Base-by-base conservation (phyloP, 2,888 invertebrate genomes). In the Galerucella pusilla region DNA sequence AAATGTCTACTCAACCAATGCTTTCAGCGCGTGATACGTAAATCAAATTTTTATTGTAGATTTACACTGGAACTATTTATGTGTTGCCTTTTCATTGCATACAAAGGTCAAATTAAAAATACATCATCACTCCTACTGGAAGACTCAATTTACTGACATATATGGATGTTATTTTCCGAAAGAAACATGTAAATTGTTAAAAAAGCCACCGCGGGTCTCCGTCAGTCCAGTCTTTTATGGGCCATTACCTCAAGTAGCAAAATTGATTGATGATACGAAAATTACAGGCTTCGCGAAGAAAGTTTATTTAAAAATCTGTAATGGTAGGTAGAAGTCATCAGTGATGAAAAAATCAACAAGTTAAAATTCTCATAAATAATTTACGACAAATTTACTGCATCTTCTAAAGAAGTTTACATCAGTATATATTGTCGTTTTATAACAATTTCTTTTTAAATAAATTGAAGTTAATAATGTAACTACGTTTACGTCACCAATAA, bases 181-280 rank as follows among this genome's bases (percentile, higher is more conserved):
- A 70, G 35, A 64, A 63, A 70, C 64, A 64, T 63, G 54, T 63
- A 70, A 70, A 70, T 64, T 70, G 54, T 28, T 64, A 45, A 42
- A 57, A 52, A 28, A 63, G 35, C 63, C 54, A 70, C 54, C 25
- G 20, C 20, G 63, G 70, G 64, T 63, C 70, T 54, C 54, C 70
- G 64, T 63, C 54, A 70, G 63, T 70, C 54, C 70, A 70, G 52
- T 70, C 70, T 64, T 70, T 70, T 54, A 70, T 54, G 64, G 63
- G 25, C 70, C 70, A 72, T 72, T 66, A 72, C 45, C 60, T 59
- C 66, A 66, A 67, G 71, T 72, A 72, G 71, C 66, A 72, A 72
- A 72, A 72, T 72, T 72, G 71, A 72, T 72, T 72, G 71, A 72
- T 66, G 66, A 72, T 72, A 66, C 60, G 71, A 70, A 70, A 70